A percentile compares a stretch with the other conserved stretches of the same genome.
These are phyloP conservation scores for Trichogramma evanescens DNA, from an alignment of 2,888 invertebrate genomes.

Conservation along the genomic window DNA sequence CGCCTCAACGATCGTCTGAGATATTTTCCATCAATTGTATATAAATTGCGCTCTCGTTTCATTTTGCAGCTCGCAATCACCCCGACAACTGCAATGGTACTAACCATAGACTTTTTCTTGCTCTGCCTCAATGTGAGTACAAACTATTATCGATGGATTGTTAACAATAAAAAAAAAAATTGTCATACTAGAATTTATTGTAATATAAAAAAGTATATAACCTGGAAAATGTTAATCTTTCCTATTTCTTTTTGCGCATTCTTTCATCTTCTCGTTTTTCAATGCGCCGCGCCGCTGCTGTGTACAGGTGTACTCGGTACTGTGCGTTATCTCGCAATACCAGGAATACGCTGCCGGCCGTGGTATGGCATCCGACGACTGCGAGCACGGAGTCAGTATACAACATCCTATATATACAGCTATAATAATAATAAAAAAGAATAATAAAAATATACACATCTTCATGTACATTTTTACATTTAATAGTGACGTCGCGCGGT, in stretches of 20 bases:
- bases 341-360: slow-evolving; percentile 71
- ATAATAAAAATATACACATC: slow-evolving; percentile 20
- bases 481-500: no score
- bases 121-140: slow-evolving; percentile 69
- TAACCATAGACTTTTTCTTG: slow-evolving; percentile 73
- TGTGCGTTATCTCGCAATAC: slow-evolving; percentile 81
- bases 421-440: background rate
- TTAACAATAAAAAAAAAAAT: background rate
- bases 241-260: no score
- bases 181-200: no score
- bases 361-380: slow-evolving; percentile 64
- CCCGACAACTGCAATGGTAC: slow-evolving; percentile 67
- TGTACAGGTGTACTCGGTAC: slow-evolving; percentile 67
- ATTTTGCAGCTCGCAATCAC: slow-evolving; percentile 61
- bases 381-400: slow-evolving; percentile 52
- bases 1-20: no score
- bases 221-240: no score
- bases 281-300: background rate
- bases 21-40: no score
- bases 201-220: no score
- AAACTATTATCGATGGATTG: background rate
- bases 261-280: no score
- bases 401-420: background rate
- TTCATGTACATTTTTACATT: slow-evolving; percentile 27
- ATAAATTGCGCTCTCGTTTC: no score